Evolutionary conservation across 2,797 vertebrate genomes (phyloP).

Genomic region (Sciurus vulgaris): DNA sequence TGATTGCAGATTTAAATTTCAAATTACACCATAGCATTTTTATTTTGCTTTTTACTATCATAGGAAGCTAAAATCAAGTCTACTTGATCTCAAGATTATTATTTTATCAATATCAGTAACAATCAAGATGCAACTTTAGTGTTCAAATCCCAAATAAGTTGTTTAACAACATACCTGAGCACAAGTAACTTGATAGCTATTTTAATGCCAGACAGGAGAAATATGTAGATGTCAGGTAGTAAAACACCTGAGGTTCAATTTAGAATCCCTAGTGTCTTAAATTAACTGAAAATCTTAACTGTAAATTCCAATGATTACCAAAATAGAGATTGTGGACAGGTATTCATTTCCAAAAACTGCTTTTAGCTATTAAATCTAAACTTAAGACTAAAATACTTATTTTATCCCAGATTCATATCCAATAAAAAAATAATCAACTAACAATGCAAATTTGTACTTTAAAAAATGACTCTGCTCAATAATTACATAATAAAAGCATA

Average conservation of each 20-base stretch:
- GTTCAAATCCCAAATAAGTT: slow-evolving; percentile 52
- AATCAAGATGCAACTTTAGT: not conserved
- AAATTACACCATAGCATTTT: not conserved
- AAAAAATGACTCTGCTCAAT: not conserved
- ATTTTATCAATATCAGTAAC: slow-evolving; percentile 14
- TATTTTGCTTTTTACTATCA: not conserved
- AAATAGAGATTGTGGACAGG: not conserved
- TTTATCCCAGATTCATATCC: not conserved
- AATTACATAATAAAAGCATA: not conserved
- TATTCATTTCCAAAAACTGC: not conserved
- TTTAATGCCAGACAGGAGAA: not conserved
- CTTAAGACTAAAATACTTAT: not conserved
- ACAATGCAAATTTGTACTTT: not conserved
- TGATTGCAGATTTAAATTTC: slow-evolving; percentile 29
- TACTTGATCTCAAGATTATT: slow-evolving; percentile 3
- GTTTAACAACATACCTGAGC: not conserved
- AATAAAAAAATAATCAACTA: slow-evolving; percentile 6
- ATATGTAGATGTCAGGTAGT: not conserved
- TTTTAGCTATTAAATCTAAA: slow-evolving; percentile 18
- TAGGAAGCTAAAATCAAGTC: slow-evolving; percentile 23
- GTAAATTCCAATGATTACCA: not conserved
- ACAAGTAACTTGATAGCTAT: not conserved
- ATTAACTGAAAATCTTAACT: slow-evolving; percentile 37
- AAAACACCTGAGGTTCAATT: not conserved
- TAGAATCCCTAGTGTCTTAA: not conserved